Evolutionary conservation across 1,140 invertebrate genomes (phyloP).

Genomic region (Calliopsis andreniformis): DNA sequence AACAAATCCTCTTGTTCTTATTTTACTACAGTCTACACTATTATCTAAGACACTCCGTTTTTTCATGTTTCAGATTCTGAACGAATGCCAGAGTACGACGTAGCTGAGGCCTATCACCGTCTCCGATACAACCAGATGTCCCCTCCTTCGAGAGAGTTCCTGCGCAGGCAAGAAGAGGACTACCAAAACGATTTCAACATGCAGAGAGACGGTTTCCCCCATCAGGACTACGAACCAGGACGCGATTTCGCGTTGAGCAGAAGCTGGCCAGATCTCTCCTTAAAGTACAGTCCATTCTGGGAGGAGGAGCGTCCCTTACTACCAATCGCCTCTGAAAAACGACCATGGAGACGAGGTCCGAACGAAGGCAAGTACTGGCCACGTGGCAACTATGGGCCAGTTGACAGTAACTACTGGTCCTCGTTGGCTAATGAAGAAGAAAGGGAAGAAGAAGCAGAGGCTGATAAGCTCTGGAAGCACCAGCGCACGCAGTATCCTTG

Average conservation of each 20-base stretch:
- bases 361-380: conserved; percentile 59
- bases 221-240: conserved; percentile 50
- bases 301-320: conserved; percentile 29
- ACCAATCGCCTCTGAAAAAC: conserved; percentile 42
- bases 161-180: conserved; percentile 20
- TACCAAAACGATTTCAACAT: conserved; percentile 37
- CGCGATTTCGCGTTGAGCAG: conserved; percentile 54
- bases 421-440: conserved; percentile 45
- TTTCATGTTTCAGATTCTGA: conserved; percentile 6
- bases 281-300: conserved; percentile 41
- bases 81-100: conserved; percentile 21
- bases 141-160: conserved; percentile 1
- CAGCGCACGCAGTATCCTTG: not conserved
- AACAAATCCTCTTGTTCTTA: too few relatives aligned
- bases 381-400: conserved; percentile 54
- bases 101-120: conserved; percentile 25
- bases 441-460: conserved; percentile 9
- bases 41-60: too few relatives aligned
- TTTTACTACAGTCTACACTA: too few relatives aligned
- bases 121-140: conserved; percentile 12
- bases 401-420: conserved; percentile 64
- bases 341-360: conserved; percentile 62
- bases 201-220: conserved; percentile 28
- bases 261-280: conserved; percentile 40
- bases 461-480: not conserved